Conservation (phyloP, 2,113 vertebrate species). For the Elgaria multicarinata region DNA sequence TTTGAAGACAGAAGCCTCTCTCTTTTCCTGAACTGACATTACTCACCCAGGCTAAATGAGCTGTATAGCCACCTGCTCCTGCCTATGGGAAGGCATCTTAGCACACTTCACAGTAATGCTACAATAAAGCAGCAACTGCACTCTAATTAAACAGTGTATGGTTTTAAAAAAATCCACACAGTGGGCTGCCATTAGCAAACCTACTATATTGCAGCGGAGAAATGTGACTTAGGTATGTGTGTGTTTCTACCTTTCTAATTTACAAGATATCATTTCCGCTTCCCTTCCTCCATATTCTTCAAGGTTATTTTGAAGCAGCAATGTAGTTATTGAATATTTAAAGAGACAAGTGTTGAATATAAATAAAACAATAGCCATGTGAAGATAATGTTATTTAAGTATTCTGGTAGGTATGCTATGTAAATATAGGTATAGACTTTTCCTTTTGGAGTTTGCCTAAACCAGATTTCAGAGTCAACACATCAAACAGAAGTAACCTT, state of each 20-base stretch:
- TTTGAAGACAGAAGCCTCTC: constrained; percentile 80
- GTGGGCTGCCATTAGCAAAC: constrained; percentile 62
- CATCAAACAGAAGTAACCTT: constrained; percentile 42
- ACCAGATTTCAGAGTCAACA: constrained; percentile 36
- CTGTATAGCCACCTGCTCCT: constrained; percentile 73
- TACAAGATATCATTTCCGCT: constrained; percentile 35
- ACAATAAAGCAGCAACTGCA: constrained; percentile 76
- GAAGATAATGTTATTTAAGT: constrained; percentile 29
- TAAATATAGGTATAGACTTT: too few relatives aligned
- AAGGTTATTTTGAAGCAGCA: constrained; percentile 50
- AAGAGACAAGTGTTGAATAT: constrained; percentile 27
- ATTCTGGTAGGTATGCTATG: background rate
- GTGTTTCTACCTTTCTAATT: constrained; percentile 54
- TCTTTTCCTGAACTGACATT: constrained; percentile 80
- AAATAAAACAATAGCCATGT: constrained; percentile 37
- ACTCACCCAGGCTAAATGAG: constrained; percentile 81
- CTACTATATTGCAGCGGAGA: constrained; percentile 58
- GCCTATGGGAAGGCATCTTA: constrained; percentile 74
- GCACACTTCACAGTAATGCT: constrained; percentile 74
- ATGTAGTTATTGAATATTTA: constrained; percentile 37
- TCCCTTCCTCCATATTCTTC: constrained; percentile 18
- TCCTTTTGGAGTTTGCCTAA: constrained; percentile 1
- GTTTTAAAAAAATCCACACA: background rate
- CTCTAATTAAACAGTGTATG: constrained; percentile 74
- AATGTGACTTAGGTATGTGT: constrained; percentile 46